Base-by-base conservation (phyloP, 37 sponge, comb jelly and placozoan species). In the Hexactinellida sp. region DNA sequence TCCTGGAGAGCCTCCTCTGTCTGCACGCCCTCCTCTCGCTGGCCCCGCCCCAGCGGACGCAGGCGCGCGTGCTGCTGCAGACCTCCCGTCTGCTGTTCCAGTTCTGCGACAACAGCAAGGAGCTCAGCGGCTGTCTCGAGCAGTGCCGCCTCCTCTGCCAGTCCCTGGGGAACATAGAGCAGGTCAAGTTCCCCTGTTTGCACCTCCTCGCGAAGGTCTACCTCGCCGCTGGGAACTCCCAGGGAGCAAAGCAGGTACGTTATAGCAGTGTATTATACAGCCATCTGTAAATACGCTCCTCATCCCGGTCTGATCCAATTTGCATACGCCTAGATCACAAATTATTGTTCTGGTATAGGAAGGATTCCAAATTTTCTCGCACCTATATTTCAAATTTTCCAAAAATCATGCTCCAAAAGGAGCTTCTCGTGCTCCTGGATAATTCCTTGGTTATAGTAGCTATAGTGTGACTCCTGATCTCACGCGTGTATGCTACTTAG, bases 151-250 rank as follows among this genome's bases (percentile, higher is more conserved):
- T 63, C 5, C 76, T 63, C 3, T 63, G 76, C 34, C 76, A 63
- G 34, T 63, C 76, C 34, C 76, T 63, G 76, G 76, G 76, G 25
- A 63, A n/a, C 76, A 63, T 63, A n/a, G 34, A 63, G 3, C 76
- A 63, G 34, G 76, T 63, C 76, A 63, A 63, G 34, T 63, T 63
- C 76, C 76, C 76, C 76, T 63, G 76, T 63, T 23, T 63, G 34
- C 76, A 63, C 76, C 34, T 63, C 25, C 13, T 63, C 19, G 76
- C 76, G 3, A 63, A 63, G 76, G 76, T 63, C 25, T 63, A 63
- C 34, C 76, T 63, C 28, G 3, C 25, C 34, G 3, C 76, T n/a
- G 76, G 76, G 25, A 10, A 63, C 34, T 21, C 76, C 3, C 76
- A 63, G 34, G 28, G 32, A n/a, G 76, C 76, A n/a, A 63, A 63